Evolutionary conservation across 2,113 vertebrate species (phyloP).

Genomic region (Pandion haliaetus): DNA sequence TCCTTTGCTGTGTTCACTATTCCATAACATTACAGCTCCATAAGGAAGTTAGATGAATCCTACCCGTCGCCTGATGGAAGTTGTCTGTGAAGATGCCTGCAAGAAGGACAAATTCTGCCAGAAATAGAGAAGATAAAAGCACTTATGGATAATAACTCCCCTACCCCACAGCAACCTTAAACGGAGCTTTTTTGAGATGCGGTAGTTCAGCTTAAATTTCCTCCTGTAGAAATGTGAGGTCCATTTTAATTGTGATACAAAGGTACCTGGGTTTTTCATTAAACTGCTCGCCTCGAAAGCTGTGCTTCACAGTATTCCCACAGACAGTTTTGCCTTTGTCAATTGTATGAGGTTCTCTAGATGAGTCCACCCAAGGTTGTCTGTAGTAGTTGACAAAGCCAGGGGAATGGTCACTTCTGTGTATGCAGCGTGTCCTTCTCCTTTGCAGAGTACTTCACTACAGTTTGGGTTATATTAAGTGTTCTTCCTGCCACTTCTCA

Average conservation of each 20-base stretch:
- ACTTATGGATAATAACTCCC: neutral
- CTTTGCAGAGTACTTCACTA: neutral
- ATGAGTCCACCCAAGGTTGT: too few relatives aligned
- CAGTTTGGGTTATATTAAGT: neutral
- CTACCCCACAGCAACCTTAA: neutral
- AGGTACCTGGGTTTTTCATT: neutral
- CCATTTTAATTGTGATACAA: neutral
- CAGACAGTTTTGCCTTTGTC: neutral
- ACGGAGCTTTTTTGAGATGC: fast-evolving
- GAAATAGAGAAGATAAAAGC: neutral
- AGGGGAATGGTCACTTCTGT: neutral
- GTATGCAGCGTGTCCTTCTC: neutral
- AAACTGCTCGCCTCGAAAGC: neutral
- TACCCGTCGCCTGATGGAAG: neutral
- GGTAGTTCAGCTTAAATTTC: neutral
- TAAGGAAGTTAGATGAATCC: neutral
- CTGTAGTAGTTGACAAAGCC: neutral
- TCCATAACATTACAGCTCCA: neutral
- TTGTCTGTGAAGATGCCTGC: neutral
- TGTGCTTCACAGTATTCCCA: neutral
- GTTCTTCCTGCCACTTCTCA: neutral
- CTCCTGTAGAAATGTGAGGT: neutral
- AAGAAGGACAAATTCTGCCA: neutral
- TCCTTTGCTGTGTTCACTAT: neutral
- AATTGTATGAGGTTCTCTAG: neutral